Evolutionary conservation across 2,888 invertebrate genomes (phyloP).

Genomic region (Agonopterix subpropinquella): DNA sequence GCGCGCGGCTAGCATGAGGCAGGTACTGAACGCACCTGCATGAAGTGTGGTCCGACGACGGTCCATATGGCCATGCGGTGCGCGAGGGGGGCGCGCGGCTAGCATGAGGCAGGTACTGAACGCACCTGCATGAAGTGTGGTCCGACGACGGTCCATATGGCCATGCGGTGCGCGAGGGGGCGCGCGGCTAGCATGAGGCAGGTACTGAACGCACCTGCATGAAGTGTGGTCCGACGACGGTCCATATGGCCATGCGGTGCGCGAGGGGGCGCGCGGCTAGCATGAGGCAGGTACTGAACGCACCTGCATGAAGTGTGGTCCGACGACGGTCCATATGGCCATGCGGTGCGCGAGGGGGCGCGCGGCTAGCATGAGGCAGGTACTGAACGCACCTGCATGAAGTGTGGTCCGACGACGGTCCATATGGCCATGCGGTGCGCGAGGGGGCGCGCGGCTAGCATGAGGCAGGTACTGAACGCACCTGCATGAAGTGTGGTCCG

Average conservation of each 20-base stretch:
- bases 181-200: conserved; percentile 76
- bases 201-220: conserved; percentile 82
- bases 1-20: conserved; percentile 76
- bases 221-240: conserved; percentile 92
- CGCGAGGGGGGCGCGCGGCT: conserved; percentile 89
- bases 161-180: conserved; percentile 93
- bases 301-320: conserved; percentile 95
- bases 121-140: conserved; percentile 95
- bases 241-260: conserved; percentile 95
- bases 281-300: neutral
- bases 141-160: conserved; percentile 93
- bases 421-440: conserved; percentile 95
- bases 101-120: neutral
- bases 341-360: conserved; percentile 93
- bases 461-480: conserved; percentile 25
- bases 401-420: conserved; percentile 94
- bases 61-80: conserved; percentile 97
- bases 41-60: conserved; percentile 93
- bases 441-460: conserved; percentile 85
- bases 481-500: conserved; percentile 95
- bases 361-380: conserved; percentile 70
- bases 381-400: conserved; percentile 85
- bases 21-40: conserved; percentile 79
- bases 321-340: conserved; percentile 94
- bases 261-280: conserved; percentile 88